Conservation (phyloP, 2,888 invertebrate genomes). For the Melolontha melolontha region DNA sequence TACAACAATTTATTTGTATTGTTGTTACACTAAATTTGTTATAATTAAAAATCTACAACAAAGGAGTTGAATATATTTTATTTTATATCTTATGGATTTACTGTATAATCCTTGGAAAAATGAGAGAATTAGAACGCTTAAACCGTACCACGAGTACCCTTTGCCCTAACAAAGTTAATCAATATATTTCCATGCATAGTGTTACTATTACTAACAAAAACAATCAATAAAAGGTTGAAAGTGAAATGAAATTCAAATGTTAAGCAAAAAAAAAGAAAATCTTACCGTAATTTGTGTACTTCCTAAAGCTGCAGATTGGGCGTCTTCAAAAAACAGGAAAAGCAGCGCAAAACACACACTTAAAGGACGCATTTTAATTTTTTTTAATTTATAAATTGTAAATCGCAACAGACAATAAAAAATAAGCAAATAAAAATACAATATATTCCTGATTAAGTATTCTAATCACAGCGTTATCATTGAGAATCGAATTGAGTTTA, state of each 20-base stretch:
- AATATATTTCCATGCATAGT: conserved; percentile 4
- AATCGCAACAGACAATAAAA: background rate
- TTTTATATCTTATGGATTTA: no score
- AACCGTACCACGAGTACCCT: background rate
- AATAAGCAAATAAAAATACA: background rate
- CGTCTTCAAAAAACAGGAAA: conserved; percentile 9
- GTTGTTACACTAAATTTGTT: no score
- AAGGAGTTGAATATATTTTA: no score
- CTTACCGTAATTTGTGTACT: conserved; percentile 29
- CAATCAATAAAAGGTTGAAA: conserved; percentile 9
- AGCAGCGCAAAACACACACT: conserved; percentile 31
- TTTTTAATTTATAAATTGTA: background rate
- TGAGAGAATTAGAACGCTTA: no score
- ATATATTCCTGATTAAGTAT: no score
- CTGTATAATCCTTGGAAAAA: no score
- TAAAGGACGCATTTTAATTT: conserved; percentile 5
- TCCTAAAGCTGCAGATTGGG: conserved; percentile 25
- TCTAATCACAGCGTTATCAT: no score
- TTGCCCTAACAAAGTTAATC: background rate
- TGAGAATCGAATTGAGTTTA: background rate
- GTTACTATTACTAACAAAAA: conserved; percentile 1
- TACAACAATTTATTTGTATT: no score
- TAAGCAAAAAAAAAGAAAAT: background rate
- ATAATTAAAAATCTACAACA: no score
- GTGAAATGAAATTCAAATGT: background rate